Base-by-base conservation (phyloP, 1,140 invertebrate genomes). In the Drosophila sturtevanti region DNA sequence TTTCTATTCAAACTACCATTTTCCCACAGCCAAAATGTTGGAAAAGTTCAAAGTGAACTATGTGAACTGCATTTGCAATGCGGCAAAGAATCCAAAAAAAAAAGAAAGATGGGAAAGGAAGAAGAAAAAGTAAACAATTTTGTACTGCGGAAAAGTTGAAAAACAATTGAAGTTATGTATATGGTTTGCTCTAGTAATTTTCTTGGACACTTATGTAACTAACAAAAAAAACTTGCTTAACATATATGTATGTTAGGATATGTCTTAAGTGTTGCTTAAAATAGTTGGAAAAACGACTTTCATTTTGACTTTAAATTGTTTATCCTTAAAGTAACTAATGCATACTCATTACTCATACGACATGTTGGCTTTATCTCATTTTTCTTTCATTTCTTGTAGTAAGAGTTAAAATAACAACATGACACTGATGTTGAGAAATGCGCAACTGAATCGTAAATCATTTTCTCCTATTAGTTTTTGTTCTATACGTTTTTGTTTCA, bases 21-120 rank as follows among this genome's bases (percentile, higher is more conserved):
- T 68, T 18, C 51, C 51, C 34, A 0, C 38, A 24, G n/a, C 21
- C 34, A 34, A 54, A 12, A 73, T 60, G 63, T 35, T 12, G 18
- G 44, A 62, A 72, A 85, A 85, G 77, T 86, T 86, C 70, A 74
- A 77, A 86, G 78, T 71, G 56, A 68, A 85, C 74, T 85, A 85
- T 85, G 74, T 51, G 74, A 68, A 68, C 69, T 72, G 81, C 76
- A 85, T 85, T 85, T 78, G 82, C 82, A 75, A 87, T 85, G 81
- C 82, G 81, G 82, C 78, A 87, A 71, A 16, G 41, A 61, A 27
- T 11, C 41, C 9, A 4, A 48, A 4, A 48, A 16, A 16, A 44
- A 9, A 14, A 44, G 18, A 44, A 16, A 44, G 41, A 16, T 48
- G 9, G 9, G 16, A 48, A 21, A 11, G 16, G 14, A 48, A 16